Base-by-base conservation (phyloP, 2,113 vertebrate genomes). In the Beaufortia kweichowensis region DNA sequence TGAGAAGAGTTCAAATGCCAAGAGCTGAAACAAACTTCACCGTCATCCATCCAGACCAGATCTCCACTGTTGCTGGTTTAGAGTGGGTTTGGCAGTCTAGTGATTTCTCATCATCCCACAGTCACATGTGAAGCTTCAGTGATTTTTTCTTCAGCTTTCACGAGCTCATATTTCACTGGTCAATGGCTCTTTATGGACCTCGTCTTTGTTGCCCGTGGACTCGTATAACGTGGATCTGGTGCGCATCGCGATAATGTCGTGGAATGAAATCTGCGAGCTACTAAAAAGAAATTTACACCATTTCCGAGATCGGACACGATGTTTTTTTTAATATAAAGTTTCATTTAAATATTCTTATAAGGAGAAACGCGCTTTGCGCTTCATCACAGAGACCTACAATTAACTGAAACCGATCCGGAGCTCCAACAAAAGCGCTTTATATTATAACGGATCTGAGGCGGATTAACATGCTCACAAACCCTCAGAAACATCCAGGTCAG, bases 141-240 rank as follows among this genome's bases (percentile, higher is more conserved):
- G 68, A 53, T 65, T 53, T 41, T 39, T 15, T 35, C 15, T 43
- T 68, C 66, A 19, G 67, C 17, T 70, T 43, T 72, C 3, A 17
- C n/a, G 76, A 63, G 78, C 72, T 85, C 87, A n/a, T 14, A 81
- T 88, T 86, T 86, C 87, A 86, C 6, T 79, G 80, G 70, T 82
- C 68, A 71, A 75, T 81, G 81, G 76, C 79, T 56, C 83, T 85
- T 88, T 85, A 87, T 86, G 80, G 84, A 41, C 82, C 68, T 60
- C 63, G 46, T 73, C 63, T 79, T 75, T 84, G 81, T 63, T 43
- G 33, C 55, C 21, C 8, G 62, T 63, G 46, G 64, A 55, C 61
- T 77, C 79, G 31, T 59, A 56, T 70, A 24, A 70, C 21, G 48
- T 53, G 48, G 48, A 21, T n/a, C 14, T 50, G 48, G 3, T 48